Evolutionary conservation across 1,140 invertebrate genomes (phyloP), one percentile per base, ranked within the genome.

Genomic region (Leguminivora glycinivorella): DNA sequence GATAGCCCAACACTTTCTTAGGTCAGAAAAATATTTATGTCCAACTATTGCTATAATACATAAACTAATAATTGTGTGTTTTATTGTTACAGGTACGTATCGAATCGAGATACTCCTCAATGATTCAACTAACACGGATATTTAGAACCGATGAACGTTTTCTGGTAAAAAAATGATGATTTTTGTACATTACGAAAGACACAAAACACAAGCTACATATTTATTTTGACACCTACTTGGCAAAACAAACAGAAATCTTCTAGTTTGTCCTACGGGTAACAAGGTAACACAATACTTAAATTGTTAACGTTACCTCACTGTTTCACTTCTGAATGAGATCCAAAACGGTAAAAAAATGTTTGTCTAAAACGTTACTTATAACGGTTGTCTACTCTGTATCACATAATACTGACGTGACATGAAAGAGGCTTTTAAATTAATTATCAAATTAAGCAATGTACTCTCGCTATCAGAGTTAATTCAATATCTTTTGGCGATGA

Each of bases 371-470:
- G 7, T 19, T 22, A 6, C n/a, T 52, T 19, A 17, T 43, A 10
- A 43, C 38, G 14, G 4, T 52, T 19, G 6, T 52, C 14, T 52
- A 7, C 7, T 10, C 10, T 38, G 34, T 43, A 17, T 6, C 5
- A 43, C n/a, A 43, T n/a, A n/a, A 43, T n/a, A 43, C 0, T 43
- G 40, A 43, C 40, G 14, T 43, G 40, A 43, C 40, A 1, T 43
- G 17, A 43, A n/a, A 17, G 40, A n/a, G 17, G 40, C 40, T 43
- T 17, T 43, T 43, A n/a, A 43, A 43, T 43, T 17, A n/a, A 43
- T 43, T 43, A 43, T 43, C 38, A 43, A 43, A 43, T 43, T 43
- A 43, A 43, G 40, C n/a, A 43, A 43, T 43, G n/a, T 17, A 43
- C 40, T 17, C 40, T 43, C n/a, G 40, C n/a, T n/a, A 43, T 43